Evolutionary conservation across 2,113 vertebrate genomes (phyloP).

Genomic region (Chlamydotis undulata): DNA sequence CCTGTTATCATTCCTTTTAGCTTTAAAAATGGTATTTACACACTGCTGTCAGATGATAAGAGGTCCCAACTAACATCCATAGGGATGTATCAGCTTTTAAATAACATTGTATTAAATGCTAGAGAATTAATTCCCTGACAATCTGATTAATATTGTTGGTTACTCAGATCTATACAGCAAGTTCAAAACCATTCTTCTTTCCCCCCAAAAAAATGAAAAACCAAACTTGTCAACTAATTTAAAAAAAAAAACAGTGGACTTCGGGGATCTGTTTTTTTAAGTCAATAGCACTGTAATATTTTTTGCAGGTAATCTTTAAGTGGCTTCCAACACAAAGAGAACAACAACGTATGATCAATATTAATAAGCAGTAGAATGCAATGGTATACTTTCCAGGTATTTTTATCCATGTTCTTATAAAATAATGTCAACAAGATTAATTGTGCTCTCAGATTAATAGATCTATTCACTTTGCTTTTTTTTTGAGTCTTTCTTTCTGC

Average conservation of each 20-base stretch:
- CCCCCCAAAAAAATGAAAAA: background rate
- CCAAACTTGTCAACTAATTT: background rate
- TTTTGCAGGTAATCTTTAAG: constrained; percentile 74
- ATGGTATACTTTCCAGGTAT: constrained; percentile 69
- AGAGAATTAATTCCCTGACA: background rate
- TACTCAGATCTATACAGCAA: background rate
- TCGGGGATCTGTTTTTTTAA: background rate
- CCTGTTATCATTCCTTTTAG: background rate
- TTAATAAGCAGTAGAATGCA: constrained; percentile 75
- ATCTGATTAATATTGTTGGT: background rate
- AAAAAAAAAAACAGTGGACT: constrained; percentile 53
- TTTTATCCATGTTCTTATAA: constrained; percentile 73
- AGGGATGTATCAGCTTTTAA: background rate
- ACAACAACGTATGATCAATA: constrained; percentile 72
- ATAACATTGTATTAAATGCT: background rate
- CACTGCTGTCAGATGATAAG: background rate
- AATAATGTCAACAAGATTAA: constrained; percentile 81
- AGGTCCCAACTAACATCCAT: background rate
- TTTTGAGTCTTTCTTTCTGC: constrained; percentile 28
- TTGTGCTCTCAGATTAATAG: constrained; percentile 65
- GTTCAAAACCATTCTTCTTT: background rate
- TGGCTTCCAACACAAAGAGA: constrained; percentile 68
- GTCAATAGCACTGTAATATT: constrained; percentile 68
- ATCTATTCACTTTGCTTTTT: constrained; percentile 66
- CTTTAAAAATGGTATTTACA: background rate